These are phyloP conservation scores for Anadara kagoshimensis DNA, from an alignment of 1,140 invertebrate species.

Conservation along the genomic window DNA sequence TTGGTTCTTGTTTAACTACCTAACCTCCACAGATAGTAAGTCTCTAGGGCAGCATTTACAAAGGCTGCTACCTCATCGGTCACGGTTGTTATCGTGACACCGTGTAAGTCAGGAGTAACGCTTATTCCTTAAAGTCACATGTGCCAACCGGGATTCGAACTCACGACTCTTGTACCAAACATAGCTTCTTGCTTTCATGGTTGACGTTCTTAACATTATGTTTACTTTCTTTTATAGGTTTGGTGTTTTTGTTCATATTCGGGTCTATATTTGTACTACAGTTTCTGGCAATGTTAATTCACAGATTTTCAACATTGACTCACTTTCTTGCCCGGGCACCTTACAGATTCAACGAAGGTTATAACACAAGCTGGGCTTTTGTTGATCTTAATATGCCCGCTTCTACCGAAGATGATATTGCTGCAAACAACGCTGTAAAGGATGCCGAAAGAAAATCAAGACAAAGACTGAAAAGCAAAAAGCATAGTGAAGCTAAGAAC, in stretches of 20 bases:
- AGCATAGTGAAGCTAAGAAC: too few relatives aligned
- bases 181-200: too few relatives aligned
- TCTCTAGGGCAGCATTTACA: too few relatives aligned
- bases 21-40: too few relatives aligned
- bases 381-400: neutral
- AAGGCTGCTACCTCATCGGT: too few relatives aligned
- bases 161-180: too few relatives aligned
- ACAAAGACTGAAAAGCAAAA: neutral
- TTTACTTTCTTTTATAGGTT: conserved; percentile 54
- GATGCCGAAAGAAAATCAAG: neutral
- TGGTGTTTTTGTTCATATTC: conserved; percentile 75
- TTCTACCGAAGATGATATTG: neutral
- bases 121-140: too few relatives aligned
- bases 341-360: conserved; percentile 49
- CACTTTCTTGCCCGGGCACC: conserved; percentile 85
- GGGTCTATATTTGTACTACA: conserved; percentile 73
- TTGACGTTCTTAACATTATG: too few relatives aligned
- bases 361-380: conserved; percentile 54
- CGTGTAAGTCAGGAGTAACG: too few relatives aligned
- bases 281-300: conserved; percentile 74
- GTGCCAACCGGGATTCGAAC: too few relatives aligned
- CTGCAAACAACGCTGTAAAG: conserved; percentile 2
- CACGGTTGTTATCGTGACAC: too few relatives aligned
- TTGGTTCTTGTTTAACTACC: too few relatives aligned
- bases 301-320: conserved; percentile 91